Base-by-base conservation (phyloP, 2,113 vertebrate species). In the Acanthochromis polyacanthus region DNA sequence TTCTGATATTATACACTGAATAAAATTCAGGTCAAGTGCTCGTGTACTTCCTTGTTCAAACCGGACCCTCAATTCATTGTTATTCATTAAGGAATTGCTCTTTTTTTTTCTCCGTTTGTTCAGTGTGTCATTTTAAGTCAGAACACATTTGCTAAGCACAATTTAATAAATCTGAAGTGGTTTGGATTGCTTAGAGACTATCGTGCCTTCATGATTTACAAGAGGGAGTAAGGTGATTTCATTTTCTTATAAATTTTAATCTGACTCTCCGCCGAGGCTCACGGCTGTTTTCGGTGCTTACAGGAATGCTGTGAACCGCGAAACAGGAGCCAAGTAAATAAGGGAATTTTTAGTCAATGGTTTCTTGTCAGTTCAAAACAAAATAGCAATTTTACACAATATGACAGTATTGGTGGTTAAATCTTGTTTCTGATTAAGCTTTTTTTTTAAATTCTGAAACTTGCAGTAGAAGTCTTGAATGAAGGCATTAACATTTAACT, bases 161-260 rank as follows among this genome's bases (percentile, higher is more conserved):
- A 20, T 52, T 64, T 82, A 85, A 83, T 81, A 51, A 78, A 78
- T 70, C 50, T 71, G 68, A 64, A 69, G 53, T 57, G 57, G 25
- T 70, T 43, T 75, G 69, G 52, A 78, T 62, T 77, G 66, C 88
- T 71, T n/a, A 28, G 78, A 77, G 58, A 66, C 53, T 32, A 62
- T 40, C 3, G 30, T 30, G 69, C 52, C 74, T 86, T 78, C 20
- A 12, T 30, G 57, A 81, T 69, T 68, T 78, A 73, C 70, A 52
- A 51, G 38, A 58, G 64, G 69, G 68, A 74, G 53, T 53, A 23
- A 55, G 20, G 28, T 74, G 76, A 75, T 84, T 88, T 84, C 55
- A 78, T 80, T 88, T 78, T 38, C 51, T 62, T 46, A 40, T 38
- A 70, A 51, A 70, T 73, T 51, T 57, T 61, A 69, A 77, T 88